Conservation (phyloP, 2,888 invertebrate species). For the Kuschelorhynchus macadamiae region DNA sequence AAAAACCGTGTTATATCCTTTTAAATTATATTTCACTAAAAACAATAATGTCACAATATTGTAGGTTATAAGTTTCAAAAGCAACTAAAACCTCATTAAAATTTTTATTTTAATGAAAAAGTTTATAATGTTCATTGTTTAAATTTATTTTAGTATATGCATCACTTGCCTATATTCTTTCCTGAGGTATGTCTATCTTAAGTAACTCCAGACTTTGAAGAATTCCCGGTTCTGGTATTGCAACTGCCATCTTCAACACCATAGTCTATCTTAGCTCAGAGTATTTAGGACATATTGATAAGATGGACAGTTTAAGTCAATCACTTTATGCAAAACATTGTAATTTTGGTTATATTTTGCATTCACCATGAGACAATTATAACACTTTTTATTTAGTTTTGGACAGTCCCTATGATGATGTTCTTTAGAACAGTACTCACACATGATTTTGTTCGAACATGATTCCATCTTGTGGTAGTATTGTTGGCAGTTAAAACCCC, state of each 20-base stretch:
- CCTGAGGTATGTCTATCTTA: too few relatives aligned
- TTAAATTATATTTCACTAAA: slow-evolving; percentile 7
- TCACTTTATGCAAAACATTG: background rate
- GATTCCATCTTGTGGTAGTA: background rate
- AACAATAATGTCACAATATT: slow-evolving; percentile 2
- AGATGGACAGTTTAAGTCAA: background rate
- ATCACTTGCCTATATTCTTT: too few relatives aligned
- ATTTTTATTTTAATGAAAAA: background rate
- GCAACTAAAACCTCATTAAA: background rate
- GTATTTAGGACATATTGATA: background rate
- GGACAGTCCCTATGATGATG: background rate
- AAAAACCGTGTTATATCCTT: background rate
- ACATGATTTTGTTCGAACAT: background rate
- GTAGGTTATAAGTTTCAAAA: background rate
- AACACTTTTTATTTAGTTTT: background rate
- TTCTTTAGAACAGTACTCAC: background rate
- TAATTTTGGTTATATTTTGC: background rate
- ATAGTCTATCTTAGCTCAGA: background rate
- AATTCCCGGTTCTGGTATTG: too few relatives aligned
- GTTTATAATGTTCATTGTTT: too few relatives aligned
- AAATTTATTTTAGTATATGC: too few relatives aligned
- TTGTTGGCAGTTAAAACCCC: background rate
- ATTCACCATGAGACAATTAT: background rate
- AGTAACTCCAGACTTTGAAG: too few relatives aligned
- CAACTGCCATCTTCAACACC: background rate